These are phyloP conservation scores for Mythimna impura DNA, from an alignment of 2,888 invertebrate species.

Conservation along the genomic window DNA sequence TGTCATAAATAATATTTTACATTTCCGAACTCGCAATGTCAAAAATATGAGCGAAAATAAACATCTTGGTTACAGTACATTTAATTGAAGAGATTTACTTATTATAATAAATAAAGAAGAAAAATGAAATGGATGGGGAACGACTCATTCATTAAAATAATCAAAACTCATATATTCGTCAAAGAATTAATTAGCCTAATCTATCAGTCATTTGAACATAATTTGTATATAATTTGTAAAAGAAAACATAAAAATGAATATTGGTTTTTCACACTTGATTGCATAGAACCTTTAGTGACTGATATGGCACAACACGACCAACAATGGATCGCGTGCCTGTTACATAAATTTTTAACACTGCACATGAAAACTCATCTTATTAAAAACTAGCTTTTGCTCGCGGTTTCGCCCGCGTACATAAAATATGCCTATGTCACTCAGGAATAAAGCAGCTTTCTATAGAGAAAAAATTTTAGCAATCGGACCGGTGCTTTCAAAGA, in stretches of 20 bases:
- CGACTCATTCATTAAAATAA: slow-evolving; percentile 43
- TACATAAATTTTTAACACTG: background rate
- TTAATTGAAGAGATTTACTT: slow-evolving; percentile 34
- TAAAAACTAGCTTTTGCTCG: background rate
- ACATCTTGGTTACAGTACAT: slow-evolving; percentile 49
- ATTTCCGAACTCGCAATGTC: slow-evolving; percentile 56
- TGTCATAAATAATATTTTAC: slow-evolving; percentile 72
- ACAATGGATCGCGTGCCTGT: background rate
- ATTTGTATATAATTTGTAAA: slow-evolving; percentile 49
- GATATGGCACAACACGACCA: background rate
- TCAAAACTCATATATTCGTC: slow-evolving; percentile 41
- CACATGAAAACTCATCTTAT: background rate
- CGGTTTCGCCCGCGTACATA: no score
- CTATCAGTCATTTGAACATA: slow-evolving; percentile 69
- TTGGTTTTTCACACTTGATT: slow-evolving; percentile 49
- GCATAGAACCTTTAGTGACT: slow-evolving; percentile 2
- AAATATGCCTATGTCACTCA: no score
- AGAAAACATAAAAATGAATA: slow-evolving; percentile 38
- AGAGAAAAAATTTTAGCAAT: no score
- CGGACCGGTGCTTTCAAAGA: no score
- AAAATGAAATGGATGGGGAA: slow-evolving; percentile 31
- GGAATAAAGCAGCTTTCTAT: no score
- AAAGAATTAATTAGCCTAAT: slow-evolving; percentile 59
- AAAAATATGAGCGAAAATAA: slow-evolving; percentile 59
- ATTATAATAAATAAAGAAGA: slow-evolving; percentile 40